Base-by-base conservation (phyloP, 2,113 vertebrate genomes). In the Ia io region DNA sequence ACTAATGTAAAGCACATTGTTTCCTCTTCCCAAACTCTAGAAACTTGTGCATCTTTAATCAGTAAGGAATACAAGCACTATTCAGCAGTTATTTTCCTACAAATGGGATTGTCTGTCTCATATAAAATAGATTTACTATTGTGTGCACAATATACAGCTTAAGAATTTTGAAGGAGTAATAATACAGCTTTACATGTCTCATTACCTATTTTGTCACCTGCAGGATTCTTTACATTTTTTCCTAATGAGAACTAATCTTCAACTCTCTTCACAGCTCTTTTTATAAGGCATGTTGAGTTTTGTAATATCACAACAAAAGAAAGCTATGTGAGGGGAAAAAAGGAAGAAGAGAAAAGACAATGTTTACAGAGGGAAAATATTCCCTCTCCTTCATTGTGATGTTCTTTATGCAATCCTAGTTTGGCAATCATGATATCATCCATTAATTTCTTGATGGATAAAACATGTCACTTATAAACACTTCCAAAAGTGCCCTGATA, bases 181-280 rank as follows among this genome's bases (percentile, higher is more conserved):
- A 96, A 98, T 89, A 92, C 94, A 97, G n/a, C 80, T 47, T 95
- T 73, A 0, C 2, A 0, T 85, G 65, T 97, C 94, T 97, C 40
- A 20, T 96, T 93, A 65, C 65, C 95, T 87, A 70, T 84, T 98
- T 97, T 97, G 95, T 97, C 97, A 98, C 97, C 91, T 96, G 93
- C 74, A 88, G 95, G 71, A 97, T 97, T 97, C 92, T 87, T 84
- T 97, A 95, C 83, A 63, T 73, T 93, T 97, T 96, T 92, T 97
- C 74, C 76, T 97, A 82, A 84, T 86, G 47, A 97, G 91, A 98
- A 96, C 86, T 98, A 97, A 98, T 97, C 94, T 77, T 59, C 95
- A 97, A 97, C 94, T 93, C 82, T 95, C 84, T 98, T 97, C 97
- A 95, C 91, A 96, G 94, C 47, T 95, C 96, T 97, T 96, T 96